Conservation (phyloP, 2,113 vertebrate genomes). For the Suricata suricatta region DNA sequence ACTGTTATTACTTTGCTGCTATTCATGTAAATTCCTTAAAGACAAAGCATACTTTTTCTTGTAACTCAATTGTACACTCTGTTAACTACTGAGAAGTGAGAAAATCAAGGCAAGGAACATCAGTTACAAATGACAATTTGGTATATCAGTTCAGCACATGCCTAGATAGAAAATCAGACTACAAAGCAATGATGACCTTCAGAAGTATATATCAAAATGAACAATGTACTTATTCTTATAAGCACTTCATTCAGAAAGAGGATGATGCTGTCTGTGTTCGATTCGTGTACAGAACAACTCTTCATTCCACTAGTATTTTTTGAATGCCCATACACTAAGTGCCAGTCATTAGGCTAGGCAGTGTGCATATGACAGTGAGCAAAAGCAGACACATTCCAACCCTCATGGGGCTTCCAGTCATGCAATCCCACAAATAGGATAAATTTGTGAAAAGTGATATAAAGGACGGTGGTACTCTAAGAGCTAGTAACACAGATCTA, state of each 20-base stretch:
- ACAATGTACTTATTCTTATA: neutral
- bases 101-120: constrained; percentile 21
- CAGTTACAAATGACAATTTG: constrained; percentile 23
- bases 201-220: neutral
- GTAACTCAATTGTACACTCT: neutral
- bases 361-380: neutral
- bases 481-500: neutral
- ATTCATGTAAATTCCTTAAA: constrained; percentile 1
- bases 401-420: neutral
- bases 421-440: neutral
- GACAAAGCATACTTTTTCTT: constrained; percentile 11
- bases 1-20: constrained; percentile 16
- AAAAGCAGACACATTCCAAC: neutral
- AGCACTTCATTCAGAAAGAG: constrained; percentile 2
- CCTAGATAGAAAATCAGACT: neutral
- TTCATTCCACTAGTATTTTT: constrained; percentile 16
- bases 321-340: neutral
- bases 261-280: neutral
- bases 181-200: neutral
- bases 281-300: neutral
- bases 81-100: neutral
- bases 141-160: neutral
- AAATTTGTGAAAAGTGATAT: neutral
- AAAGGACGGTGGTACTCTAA: neutral
- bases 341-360: neutral